phyloP scores from a whole-genome alignment of 2,888 invertebrate genomes.

The Meloe dianella region DNA sequence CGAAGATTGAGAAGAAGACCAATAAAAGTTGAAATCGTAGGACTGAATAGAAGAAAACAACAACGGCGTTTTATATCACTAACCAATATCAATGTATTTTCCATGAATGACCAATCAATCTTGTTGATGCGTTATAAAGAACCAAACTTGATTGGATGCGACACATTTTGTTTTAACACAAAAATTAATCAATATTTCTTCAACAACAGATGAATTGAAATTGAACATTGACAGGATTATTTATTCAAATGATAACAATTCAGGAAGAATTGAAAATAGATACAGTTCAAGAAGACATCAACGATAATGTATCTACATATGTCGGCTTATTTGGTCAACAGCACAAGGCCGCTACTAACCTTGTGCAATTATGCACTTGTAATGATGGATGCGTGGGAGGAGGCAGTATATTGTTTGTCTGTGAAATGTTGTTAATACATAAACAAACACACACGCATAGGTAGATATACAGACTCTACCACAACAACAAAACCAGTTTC shows the following conservation, averaged over 20 bases:
- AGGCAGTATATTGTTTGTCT: slow-evolving; percentile 31
- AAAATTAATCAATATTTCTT: not conserved
- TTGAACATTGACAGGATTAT: not conserved
- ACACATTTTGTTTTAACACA: slow-evolving; percentile 5
- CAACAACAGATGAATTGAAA: not conserved
- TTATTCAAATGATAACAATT: too few relatives aligned
- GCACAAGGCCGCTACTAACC: slow-evolving; percentile 34
- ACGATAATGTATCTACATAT: not conserved
- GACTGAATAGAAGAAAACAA: not conserved
- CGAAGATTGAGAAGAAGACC: not conserved
- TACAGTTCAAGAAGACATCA: not conserved
- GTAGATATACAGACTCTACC: not conserved
- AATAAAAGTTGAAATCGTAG: not conserved
- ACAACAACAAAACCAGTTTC: not conserved
- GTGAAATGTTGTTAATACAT: slow-evolving; percentile 6
- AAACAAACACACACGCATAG: not conserved
- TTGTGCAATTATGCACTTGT: slow-evolving; percentile 38
- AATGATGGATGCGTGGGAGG: slow-evolving; percentile 32
- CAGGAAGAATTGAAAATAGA: not conserved
- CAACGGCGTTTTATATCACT: not conserved
- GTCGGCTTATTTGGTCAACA: slow-evolving; percentile 32
- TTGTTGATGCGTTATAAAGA: slow-evolving; percentile 5
- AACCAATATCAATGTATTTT: slow-evolving; percentile 3
- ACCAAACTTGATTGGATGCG: not conserved
- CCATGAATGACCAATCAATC: slow-evolving; percentile 7